A percentile compares a stretch with the other conserved stretches of the same genome.
Conservation (phyloP, 2,888 invertebrate species). For the Drosophila sordidapex region DNA sequence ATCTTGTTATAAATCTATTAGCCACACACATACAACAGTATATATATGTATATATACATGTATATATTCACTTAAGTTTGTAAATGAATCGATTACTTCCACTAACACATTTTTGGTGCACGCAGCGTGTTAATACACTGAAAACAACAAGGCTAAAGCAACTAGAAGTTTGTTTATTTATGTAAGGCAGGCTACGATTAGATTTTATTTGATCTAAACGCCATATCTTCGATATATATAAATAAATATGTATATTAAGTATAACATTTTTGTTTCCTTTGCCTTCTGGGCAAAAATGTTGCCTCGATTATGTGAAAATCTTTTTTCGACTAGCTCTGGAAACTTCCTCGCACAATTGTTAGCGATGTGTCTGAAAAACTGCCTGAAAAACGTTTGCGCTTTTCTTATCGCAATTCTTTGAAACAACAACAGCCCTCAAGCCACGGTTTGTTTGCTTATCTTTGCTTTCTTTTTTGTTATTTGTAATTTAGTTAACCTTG, state of each 20-base stretch:
- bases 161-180: neutral
- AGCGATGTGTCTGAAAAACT: neutral
- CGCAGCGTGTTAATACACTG: conserved; percentile 32
- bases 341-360: conserved; percentile 6
- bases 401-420: conserved; percentile 48
- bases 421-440: conserved; percentile 19
- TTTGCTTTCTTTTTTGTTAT: neutral
- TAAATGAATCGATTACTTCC: conserved; percentile 57
- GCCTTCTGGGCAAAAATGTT: neutral
- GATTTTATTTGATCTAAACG: neutral
- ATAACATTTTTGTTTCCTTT: neutral
- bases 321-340: conserved; percentile 19
- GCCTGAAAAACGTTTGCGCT: conserved; percentile 18
- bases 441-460: conserved; percentile 14
- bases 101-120: conserved; percentile 53
- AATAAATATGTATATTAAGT: neutral
- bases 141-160: neutral
- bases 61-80: conserved; percentile 1
- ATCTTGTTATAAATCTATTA: conserved; percentile 46
- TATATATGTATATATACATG: neutral
- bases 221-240: neutral
- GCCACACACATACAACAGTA: neutral
- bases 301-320: conserved; percentile 20
- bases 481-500: conserved; percentile 56
- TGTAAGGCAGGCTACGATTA: neutral